Conservation (phyloP, 92 coral and sea anemone genomes). For the Bergia puertoricense region DNA sequence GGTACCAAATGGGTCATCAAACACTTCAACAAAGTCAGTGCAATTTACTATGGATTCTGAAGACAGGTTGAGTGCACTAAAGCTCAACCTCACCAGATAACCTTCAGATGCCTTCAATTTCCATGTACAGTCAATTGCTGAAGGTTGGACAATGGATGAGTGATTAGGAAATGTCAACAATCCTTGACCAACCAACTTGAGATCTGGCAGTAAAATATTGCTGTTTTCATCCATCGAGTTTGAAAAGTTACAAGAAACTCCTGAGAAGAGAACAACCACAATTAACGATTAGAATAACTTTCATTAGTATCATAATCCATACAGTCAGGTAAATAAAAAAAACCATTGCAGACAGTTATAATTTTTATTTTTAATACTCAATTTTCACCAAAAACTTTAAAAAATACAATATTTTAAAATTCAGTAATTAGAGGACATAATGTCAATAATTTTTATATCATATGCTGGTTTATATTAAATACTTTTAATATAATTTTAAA, state of each 20-base stretch:
- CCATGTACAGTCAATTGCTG: constrained; percentile 38
- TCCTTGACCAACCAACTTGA: neutral
- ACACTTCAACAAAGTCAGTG: constrained; percentile 28
- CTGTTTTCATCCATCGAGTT: constrained; percentile 28
- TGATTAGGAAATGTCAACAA: constrained; percentile 21
- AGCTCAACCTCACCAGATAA: neutral
- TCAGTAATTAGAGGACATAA: too few relatives aligned
- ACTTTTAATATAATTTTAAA: too few relatives aligned
- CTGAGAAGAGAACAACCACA: neutral
- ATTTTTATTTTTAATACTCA: too few relatives aligned
- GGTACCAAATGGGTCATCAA: constrained; percentile 39
- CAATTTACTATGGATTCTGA: constrained; percentile 2
- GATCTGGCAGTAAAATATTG: constrained; percentile 32
- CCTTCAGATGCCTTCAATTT: constrained; percentile 15
- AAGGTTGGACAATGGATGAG: neutral
- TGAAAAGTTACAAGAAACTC: constrained; percentile 16
- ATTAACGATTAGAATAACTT: neutral
- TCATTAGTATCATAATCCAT: too few relatives aligned
- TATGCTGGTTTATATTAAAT: too few relatives aligned
- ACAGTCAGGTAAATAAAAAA: too few relatives aligned
- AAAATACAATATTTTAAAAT: too few relatives aligned
- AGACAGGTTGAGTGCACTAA: constrained; percentile 28
- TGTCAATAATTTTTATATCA: too few relatives aligned
- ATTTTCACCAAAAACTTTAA: too few relatives aligned
- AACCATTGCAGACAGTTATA: too few relatives aligned